phyloP scores from a whole-genome alignment of 2,888 invertebrate species.

The Alviniconcha strummeri region DNA sequence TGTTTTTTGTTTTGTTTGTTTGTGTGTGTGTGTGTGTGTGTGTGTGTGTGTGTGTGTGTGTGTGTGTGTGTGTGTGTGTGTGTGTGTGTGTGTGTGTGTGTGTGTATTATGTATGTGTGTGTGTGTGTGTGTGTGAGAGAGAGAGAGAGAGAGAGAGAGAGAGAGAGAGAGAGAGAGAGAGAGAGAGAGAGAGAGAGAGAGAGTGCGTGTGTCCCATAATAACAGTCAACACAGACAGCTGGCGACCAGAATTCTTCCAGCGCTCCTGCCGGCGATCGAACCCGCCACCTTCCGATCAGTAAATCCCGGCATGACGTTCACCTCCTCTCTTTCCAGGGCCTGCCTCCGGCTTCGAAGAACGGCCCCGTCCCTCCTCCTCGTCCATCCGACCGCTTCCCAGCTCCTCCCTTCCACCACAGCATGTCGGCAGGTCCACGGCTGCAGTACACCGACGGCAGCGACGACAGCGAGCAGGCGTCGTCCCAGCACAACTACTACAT shows the following conservation, averaged over 20 bases:
- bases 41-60: not conserved
- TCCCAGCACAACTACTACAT: conserved; percentile 26
- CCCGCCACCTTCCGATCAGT: too few species aligned
- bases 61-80: not conserved
- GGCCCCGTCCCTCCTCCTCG: not conserved
- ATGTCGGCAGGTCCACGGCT: conserved; percentile 1
- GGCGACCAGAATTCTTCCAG: too few species aligned
- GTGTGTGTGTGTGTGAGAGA: not conserved
- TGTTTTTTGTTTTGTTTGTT: not conserved
- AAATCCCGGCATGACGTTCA: too few species aligned
- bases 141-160: too few species aligned
- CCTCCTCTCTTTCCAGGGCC: too few species aligned
- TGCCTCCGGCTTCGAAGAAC: not conserved
- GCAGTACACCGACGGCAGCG: not conserved
- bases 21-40: not conserved
- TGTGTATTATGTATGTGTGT: not conserved
- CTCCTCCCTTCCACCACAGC: conserved; percentile 21
- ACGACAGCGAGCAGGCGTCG: not conserved
- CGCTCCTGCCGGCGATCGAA: too few species aligned
- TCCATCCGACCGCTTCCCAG: not conserved
- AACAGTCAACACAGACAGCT: too few species aligned
- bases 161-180: too few species aligned
- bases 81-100: not conserved
- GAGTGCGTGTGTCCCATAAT: too few species aligned
- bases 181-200: too few species aligned